Evolutionary conservation across 2,113 vertebrate species (phyloP), one percentile per base, ranked within the genome.

Genomic region (Carollia perspicillata): DNA sequence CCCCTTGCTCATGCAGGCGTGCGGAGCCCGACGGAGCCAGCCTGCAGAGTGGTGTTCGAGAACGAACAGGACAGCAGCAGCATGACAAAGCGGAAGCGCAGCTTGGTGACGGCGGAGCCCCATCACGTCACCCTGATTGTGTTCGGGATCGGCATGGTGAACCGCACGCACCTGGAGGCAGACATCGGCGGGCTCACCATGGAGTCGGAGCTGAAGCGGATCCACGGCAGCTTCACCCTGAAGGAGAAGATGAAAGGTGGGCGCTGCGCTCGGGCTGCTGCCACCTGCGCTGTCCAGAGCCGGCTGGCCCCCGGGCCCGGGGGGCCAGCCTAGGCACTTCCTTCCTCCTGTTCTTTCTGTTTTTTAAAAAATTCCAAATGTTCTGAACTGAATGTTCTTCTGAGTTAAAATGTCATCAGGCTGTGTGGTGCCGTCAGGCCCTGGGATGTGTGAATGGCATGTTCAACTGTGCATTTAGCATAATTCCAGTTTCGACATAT

Each of bases 231-330:
- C 93, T 99, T 99, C 97, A 99, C 99, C 2, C 98, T 99, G 37
- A 99, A 99, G 96, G 99, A 99, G 95, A 99, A 99, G 97, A 99
- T 99, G 99, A 99, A 99, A 99, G 99, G 99, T 99, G 96, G 0
- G 60, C 5, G 3, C 26, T 10, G 23, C 3, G 3, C 58, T 0
- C 8, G 9, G 26, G 9, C 58, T 3, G 10, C 8, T 1, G 58
- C 58, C 58, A 4, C 23, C 58, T 23, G 23, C 9, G 0, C 58
- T 60, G 58, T 28, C 4, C 23, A 0, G 8, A 3, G 2, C 6
- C 9, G 3, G 28, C 58, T 1, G 26, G n/a, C n/a, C 58, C 28
- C 23, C 58, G 1, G 11, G n/a, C 40, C 53, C 49, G 33, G 30
- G 83, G 18, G 66, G 55, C 35, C 47, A 26, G 4, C 66, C 92